Evolutionary conservation across 2,797 vertebrate species (phyloP), one percentile per base, ranked within the genome.

Genomic region (Aselliscus stoliczkanus): DNA sequence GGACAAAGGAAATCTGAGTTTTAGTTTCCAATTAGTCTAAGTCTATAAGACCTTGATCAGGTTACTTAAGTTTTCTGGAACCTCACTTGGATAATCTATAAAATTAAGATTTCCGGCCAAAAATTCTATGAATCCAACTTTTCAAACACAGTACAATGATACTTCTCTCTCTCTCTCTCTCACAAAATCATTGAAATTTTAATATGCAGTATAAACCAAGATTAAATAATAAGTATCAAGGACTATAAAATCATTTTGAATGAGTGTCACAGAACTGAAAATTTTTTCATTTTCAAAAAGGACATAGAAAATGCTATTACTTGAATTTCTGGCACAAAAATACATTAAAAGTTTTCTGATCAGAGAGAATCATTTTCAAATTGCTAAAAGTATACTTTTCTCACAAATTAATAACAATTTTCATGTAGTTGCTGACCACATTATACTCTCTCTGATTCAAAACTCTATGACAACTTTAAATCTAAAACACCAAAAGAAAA

Each of bases 21-120:
- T 96, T 69, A 95, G 15, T 77, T 92, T 82, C 42, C 93, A 93
- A 67, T 89, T 85, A 94, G n/a, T 39, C 21, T 91, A 90, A 87
- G 93, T 76, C 37, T 65, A 12, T 80, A 69, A 97, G 69, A 73
- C 4, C 27, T 77, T 85, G 8, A 73, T 9, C 31, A 90, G 52
- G 17, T 52, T 58, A 96, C 42, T 91, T 94, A 97, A 90, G 80
- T 77, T 65, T 67, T 72, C 79, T 94, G 10, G 52, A 70, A n/a
- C 13, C 47, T 95, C 31, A 90, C 65, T 60, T 90, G 65, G 90
- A 96, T 80, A 93, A 96, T 64, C 25, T 34, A 60, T 54, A 97
- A 94, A 95, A 93, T 54, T 29, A 65, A 54, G 13, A 58, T 60
- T 1, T 0, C 8, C 25, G 88, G 81, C 29, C 11, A 67, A 90